Evolutionary conservation across 2,888 invertebrate genomes (phyloP).

Genomic region (Mythimna loreyi): DNA sequence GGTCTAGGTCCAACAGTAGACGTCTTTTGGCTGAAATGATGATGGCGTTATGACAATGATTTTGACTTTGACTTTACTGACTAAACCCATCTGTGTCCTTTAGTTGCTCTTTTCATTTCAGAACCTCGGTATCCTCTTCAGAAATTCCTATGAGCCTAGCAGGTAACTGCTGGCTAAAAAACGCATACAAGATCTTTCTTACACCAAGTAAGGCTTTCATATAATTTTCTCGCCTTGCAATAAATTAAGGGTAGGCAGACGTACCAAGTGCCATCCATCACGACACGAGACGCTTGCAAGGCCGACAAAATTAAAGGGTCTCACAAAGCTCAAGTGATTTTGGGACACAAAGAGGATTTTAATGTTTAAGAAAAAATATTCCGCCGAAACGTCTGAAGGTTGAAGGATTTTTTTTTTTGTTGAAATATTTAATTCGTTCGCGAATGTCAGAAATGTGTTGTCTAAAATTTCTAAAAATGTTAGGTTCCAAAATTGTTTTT

Average conservation of each 20-base stretch:
- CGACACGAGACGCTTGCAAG: constrained; percentile 49
- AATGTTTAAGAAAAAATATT: constrained; percentile 47
- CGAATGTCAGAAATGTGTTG: background rate
- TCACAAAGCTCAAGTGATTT: constrained; percentile 58
- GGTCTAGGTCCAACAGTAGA: too few relatives aligned
- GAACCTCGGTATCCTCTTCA: too few relatives aligned
- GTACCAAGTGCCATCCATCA: constrained; percentile 55
- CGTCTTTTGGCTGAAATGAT: too few relatives aligned
- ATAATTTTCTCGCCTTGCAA: constrained; percentile 30
- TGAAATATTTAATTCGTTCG: constrained; percentile 17
- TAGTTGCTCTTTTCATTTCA: too few relatives aligned
- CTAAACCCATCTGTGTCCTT: too few relatives aligned
- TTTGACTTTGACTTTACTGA: too few relatives aligned
- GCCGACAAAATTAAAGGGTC: constrained; percentile 55
- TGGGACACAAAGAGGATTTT: constrained; percentile 46
- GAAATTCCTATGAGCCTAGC: too few relatives aligned
- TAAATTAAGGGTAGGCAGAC: constrained; percentile 29
- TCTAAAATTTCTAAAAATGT: background rate
- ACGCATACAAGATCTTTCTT: background rate
- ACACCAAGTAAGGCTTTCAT: constrained; percentile 9
- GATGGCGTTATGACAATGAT: too few relatives aligned
- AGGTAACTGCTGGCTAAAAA: background rate
- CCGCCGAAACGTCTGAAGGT: constrained; percentile 3
- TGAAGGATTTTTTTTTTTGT: constrained; percentile 1
- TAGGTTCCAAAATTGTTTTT: background rate